phyloP scores from a whole-genome alignment of 2,113 vertebrate genomes.

The Bucco capensis region DNA sequence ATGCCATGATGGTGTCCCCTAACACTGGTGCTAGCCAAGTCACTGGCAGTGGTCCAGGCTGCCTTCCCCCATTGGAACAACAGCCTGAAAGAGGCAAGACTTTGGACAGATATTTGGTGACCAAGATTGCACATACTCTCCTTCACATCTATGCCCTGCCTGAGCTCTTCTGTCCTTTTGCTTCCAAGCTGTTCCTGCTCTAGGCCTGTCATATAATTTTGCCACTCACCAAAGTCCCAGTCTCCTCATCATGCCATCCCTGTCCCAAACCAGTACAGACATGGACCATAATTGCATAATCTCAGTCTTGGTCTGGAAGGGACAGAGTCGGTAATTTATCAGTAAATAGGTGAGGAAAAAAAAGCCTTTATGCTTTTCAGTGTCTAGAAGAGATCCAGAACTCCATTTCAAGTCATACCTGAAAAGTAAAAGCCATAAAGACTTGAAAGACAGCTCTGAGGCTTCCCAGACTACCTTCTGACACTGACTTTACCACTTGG shows the following conservation, averaged over 20 bases:
- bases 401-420: neutral
- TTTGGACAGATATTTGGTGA: neutral
- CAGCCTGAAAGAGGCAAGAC: neutral
- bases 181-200: neutral
- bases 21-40: neutral
- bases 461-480: neutral
- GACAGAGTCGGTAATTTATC: neutral
- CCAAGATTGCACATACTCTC: neutral
- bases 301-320: neutral
- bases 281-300: neutral
- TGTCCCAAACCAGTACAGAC: neutral
- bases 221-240: neutral
- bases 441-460: neutral
- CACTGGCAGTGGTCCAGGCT: neutral
- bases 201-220: neutral
- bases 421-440: neutral
- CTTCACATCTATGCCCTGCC: neutral
- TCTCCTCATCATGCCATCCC: neutral
- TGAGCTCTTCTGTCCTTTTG: neutral
- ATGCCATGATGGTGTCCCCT: accelerated
- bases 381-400: neutral
- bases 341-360: neutral
- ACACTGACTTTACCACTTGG: neutral
- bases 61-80: neutral
- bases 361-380: neutral